These are phyloP conservation scores for Bombus difficillimus DNA, from an alignment of 1,140 invertebrate species.

Conservation along the genomic window DNA sequence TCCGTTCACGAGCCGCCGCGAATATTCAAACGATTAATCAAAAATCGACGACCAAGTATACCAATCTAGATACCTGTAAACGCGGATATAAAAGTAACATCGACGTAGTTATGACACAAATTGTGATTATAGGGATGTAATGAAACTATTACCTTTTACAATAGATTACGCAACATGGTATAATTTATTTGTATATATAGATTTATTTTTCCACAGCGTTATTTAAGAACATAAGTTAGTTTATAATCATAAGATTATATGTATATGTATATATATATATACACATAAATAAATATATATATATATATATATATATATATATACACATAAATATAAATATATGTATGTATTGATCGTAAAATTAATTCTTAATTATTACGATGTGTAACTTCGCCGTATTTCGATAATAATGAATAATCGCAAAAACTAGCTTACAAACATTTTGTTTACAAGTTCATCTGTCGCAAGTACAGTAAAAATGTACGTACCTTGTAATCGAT, in stretches of 20 bases:
- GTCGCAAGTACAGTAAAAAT: constrained; percentile 56
- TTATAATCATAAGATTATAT: constrained; percentile 44
- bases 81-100: not conserved
- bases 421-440: constrained; percentile 49
- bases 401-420: constrained; percentile 30
- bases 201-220: constrained; percentile 58
- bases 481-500: constrained; percentile 50
- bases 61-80: not conserved
- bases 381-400: constrained; percentile 38
- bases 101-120: not conserved
- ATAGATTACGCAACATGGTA: constrained; percentile 33
- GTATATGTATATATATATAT: no score
- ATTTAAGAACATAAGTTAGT: constrained; percentile 64
- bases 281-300: no score
- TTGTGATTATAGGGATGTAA: not conserved
- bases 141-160: not conserved
- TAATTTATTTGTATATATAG: constrained; percentile 67
- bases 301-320: no score
- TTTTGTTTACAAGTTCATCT: constrained; percentile 36
- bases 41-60: not conserved
- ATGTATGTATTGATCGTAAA: constrained; percentile 43
- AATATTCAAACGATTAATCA: constrained; percentile 8
- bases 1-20: not conserved
- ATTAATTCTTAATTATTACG: constrained; percentile 54
- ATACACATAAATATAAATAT: no score